Percentiles rank a stretch among this genome's conserved stretches.
phyloP scores from a whole-genome alignment of 2,888 invertebrate genomes.

The Lithophane semibrunnea region DNA sequence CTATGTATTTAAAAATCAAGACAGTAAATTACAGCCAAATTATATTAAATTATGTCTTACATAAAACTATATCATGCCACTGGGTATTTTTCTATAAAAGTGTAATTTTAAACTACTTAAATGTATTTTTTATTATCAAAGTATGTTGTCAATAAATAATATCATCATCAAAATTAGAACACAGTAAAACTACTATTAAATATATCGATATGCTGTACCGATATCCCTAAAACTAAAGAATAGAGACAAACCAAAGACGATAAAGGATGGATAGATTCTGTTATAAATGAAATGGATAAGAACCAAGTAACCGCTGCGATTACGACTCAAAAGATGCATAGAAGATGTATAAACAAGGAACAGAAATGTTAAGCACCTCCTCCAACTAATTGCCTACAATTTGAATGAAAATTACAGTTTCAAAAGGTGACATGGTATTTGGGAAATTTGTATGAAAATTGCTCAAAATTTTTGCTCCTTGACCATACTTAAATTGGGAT shows the following conservation, averaged over 20 bases:
- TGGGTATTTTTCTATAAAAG: slow-evolving; percentile 50
- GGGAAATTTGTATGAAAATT: not conserved
- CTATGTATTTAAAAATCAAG: slow-evolving; percentile 7
- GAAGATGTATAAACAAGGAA: not conserved
- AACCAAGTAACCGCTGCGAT: slow-evolving; percentile 16
- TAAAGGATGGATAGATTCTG: not conserved
- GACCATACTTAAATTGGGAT: not conserved
- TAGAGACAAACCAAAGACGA: slow-evolving; percentile 18
- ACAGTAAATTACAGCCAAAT: slow-evolving; percentile 49
- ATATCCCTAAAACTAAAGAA: slow-evolving; percentile 18
- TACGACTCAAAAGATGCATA: slow-evolving; percentile 5
- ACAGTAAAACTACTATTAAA: slow-evolving; percentile 10
- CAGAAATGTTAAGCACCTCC: not conserved
- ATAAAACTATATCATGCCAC: slow-evolving; percentile 14
- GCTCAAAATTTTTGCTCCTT: not conserved
- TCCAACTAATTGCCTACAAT: not conserved
- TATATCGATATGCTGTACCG: slow-evolving; percentile 35
- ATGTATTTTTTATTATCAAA: slow-evolving; percentile 19
- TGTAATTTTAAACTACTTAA: slow-evolving; percentile 45
- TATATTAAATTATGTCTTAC: slow-evolving; percentile 12
- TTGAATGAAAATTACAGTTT: not conserved
- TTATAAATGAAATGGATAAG: no score
- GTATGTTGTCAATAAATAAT: slow-evolving; percentile 23
- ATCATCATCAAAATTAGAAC: slow-evolving; percentile 16
- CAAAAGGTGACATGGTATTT: not conserved